Conservation (phyloP, 2,888 invertebrate genomes). For the Cosmia trapezina region DNA sequence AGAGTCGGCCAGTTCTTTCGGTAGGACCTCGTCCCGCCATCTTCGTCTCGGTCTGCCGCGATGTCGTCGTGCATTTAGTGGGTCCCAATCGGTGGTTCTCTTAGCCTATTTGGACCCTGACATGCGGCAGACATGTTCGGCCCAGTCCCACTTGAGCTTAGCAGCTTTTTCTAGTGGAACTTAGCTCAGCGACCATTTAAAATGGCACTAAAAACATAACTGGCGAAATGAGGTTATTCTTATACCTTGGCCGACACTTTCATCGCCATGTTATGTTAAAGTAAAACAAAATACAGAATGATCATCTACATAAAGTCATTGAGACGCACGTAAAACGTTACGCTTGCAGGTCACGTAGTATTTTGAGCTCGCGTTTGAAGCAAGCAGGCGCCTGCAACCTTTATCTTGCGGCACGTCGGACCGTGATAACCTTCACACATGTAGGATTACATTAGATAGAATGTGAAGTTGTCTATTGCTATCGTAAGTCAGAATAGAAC, state of each 20-base stretch:
- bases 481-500: neutral
- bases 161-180: no score
- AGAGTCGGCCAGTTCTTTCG: no score
- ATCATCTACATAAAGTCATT: constrained; percentile 46
- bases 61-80: no score
- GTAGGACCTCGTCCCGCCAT: no score
- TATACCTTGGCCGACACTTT: neutral
- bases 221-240: neutral
- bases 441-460: constrained; percentile 18
- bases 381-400: constrained; percentile 52
- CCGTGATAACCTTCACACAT: constrained; percentile 47
- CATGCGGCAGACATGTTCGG: no score
- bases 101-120: no score
- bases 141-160: no score
- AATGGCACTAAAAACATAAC: no score
- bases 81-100: no score
- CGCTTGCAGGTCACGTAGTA: constrained; percentile 52
- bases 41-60: no score
- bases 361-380: constrained; percentile 40
- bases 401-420: constrained; percentile 47
- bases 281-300: constrained; percentile 30
- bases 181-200: no score
- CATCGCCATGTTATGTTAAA: neutral
- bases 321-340: constrained; percentile 36
- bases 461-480: neutral